phyloP scores from a whole-genome alignment of 2,797 vertebrate species.

The Bovichtus diacanthus region DNA sequence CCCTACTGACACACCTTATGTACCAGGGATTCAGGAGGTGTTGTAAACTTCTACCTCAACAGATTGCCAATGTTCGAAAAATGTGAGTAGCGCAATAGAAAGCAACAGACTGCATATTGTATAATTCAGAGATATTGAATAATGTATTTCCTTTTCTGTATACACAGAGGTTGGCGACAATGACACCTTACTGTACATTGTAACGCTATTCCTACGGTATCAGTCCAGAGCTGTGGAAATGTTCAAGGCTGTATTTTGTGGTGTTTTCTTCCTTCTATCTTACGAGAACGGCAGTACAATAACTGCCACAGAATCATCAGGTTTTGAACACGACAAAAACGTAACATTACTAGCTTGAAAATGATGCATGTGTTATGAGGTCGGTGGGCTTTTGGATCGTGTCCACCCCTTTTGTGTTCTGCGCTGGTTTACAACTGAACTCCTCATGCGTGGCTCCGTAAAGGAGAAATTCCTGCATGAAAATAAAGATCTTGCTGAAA shows the following conservation, averaged over 20 bases:
- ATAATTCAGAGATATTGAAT: neutral
- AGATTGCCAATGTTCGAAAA: neutral
- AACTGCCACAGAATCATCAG: too few relatives aligned
- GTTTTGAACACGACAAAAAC: too few relatives aligned
- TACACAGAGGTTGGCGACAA: neutral
- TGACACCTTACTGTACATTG: neutral
- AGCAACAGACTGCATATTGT: neutral
- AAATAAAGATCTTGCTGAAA: neutral
- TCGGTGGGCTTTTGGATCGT: neutral
- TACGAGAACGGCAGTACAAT: too few relatives aligned
- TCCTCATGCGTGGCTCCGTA: neutral
- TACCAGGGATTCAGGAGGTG: conserved; percentile 3
- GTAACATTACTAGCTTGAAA: too few relatives aligned
- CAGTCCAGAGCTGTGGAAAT: too few relatives aligned
- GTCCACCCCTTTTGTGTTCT: neutral
- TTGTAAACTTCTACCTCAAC: neutral
- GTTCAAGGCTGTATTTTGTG: too few relatives aligned
- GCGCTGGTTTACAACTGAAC: neutral
- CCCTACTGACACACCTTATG: neutral
- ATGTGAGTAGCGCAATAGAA: neutral
- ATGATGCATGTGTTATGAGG: neutral
- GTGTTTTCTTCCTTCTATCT: too few relatives aligned
- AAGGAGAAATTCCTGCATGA: neutral
- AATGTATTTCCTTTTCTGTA: neutral
- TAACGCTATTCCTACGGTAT: neutral